Conservation (phyloP, 2,113 vertebrate genomes). For the Corynorhinus townsendii region DNA sequence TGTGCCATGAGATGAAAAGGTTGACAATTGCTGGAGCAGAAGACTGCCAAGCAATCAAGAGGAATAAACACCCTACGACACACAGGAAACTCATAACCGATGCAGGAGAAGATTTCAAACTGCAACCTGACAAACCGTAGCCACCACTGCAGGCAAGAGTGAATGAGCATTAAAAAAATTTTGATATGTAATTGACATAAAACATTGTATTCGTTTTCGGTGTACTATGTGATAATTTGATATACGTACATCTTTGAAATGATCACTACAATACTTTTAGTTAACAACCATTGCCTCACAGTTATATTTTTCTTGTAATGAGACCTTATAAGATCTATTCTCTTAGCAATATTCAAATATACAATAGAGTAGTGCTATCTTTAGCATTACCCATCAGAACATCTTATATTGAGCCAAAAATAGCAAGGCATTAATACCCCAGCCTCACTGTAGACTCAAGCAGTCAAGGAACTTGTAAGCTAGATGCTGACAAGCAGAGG, state of each 20-base stretch:
- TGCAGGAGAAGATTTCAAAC: not conserved
- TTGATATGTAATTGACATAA: too few species aligned
- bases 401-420: not conserved
- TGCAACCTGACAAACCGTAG: not conserved
- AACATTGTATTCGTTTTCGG: too few species aligned
- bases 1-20: too few species aligned
- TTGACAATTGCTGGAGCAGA: not conserved
- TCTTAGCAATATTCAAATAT: too few species aligned
- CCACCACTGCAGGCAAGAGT: not conserved
- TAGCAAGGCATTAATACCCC: fast-evolving
- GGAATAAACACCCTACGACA: not conserved
- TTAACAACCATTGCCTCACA: too few species aligned
- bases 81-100: not conserved
- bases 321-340: too few species aligned
- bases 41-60: not conserved
- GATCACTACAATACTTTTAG: too few species aligned
- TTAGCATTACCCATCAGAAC: not conserved
- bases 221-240: too few species aligned
- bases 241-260: too few species aligned
- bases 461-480: not conserved
- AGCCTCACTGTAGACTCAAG: not conserved
- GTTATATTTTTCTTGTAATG: too few species aligned
- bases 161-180: not conserved
- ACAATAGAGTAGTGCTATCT: not conserved
- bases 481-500: not conserved